Evolutionary conservation across 1,140 invertebrate genomes (phyloP), one percentile per base, ranked within the genome.

Genomic region (Drosophila mojavensis): DNA sequence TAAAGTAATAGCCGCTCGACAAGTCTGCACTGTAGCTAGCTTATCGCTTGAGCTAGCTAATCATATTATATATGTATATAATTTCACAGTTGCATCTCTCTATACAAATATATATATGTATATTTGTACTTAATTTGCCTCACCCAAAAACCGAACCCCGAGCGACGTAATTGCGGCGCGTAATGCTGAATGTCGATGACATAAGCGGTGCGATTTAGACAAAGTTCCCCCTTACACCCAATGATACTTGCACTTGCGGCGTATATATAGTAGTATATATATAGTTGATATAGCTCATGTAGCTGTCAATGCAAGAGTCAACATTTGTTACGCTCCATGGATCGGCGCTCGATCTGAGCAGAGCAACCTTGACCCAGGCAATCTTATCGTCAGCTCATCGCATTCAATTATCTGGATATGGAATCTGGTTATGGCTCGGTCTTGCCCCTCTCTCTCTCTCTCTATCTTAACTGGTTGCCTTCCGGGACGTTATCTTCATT

Each of bases 301-400:
- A 30, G n/a, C 5, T 48, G 59, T 54, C 65, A 33, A 60, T 61
- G 10, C 47, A 65, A 45, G 11, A 47, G 11, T 26, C 51, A 58
- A 53, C 60, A 59, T 61, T 72, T 76, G 74, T 26, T 66, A 76
- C 74, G 74, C 68, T 72, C 50, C 47, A 59, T 17, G 56, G 39
- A 10, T 66, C 47, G 20, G 36, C 45, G 69, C 11, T 58, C 33
- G 36, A 41, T 43, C 56, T 43, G 55, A 10, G 17, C 0, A 4
- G 43, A 1, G 51, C 43, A 62, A 51, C 74, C 74, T 76, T 76
- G 68, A 76, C 74, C 61, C 56, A 74, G 33, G 58, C 51, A 66
- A 66, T 72, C 74, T 76, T 64, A 66, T 72, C 70, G 59, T 9
- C 47, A 26, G 30, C 62, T 70, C 60, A 15, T 54, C 56, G 60